Evolutionary conservation across 2,888 invertebrate genomes (phyloP), one percentile per base, ranked within the genome.

Genomic region (Acrocera orbiculus): DNA sequence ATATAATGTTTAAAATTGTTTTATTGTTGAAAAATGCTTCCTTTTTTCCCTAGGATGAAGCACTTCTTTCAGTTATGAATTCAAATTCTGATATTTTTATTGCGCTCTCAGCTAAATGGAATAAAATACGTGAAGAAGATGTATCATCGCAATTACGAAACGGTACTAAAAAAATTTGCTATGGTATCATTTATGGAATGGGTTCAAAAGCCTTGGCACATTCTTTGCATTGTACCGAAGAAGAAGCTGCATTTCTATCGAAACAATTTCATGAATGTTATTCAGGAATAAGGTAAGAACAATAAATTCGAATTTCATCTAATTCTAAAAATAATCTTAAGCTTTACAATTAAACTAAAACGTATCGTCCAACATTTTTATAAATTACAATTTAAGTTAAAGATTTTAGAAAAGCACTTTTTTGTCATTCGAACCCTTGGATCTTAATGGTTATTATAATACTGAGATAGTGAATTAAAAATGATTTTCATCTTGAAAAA

Each of bases 171-270:
- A 76, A 89, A 61, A 70, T 95, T 19, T 90, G 90, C 54, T 96
- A 96, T 59, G 95, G 90, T 5, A 87, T 98, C 49, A 78, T 98
- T 36, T 98, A 98, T 56, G 98, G 96, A 6, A 96, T 96, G 78
- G 90, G 95, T 3, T 67, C 72, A 37, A 80, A 72, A 48, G 70
- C 82, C 1, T 63, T 98, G 19, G 73, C 81, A 0, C 80, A 83
- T 39, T 73, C 77, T 41, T 63, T 96, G 22, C 73, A 74, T 35
- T 73, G 90, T 8, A 67, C 70, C 1, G 82, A 83, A 55, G 63
- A 71, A 29, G 81, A 87, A 47, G 93, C 95, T 1, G 64, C 65
- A 4, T 63, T 67, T 32, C 83, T 95, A 56, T 75, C 80, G 53
- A 71, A 77, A 36, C 73, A 73, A 32, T 95, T 92, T 56, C 80